These are phyloP conservation scores for Torymus tubicola DNA, from an alignment of 2,888 invertebrate genomes.

Conservation along the genomic window DNA sequence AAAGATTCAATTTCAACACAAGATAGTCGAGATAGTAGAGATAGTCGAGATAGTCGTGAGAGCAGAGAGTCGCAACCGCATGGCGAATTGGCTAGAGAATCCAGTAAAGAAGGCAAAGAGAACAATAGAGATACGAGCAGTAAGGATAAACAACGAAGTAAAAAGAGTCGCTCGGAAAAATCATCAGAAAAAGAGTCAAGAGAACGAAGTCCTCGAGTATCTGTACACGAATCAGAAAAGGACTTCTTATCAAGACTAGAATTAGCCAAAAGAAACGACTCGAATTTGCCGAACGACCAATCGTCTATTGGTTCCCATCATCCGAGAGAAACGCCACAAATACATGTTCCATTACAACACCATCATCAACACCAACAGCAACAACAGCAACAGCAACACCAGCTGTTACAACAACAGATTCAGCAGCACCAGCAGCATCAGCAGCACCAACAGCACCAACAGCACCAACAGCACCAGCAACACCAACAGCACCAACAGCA, in stretches of 20 bases:
- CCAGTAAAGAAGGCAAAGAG: constrained; percentile 70
- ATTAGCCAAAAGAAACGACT: constrained; percentile 68
- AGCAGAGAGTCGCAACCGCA: constrained; percentile 64
- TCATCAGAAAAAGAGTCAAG: constrained; percentile 67
- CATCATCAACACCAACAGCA: constrained; percentile 65
- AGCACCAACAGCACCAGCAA: constrained; percentile 62
- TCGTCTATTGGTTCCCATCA: constrained; percentile 64
- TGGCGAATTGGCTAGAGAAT: constrained; percentile 61
- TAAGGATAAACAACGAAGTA: constrained; percentile 71
- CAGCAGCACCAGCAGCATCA: constrained; percentile 51
- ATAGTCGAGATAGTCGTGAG: constrained; percentile 72
- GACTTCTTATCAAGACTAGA: constrained; percentile 72
- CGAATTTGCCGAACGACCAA: constrained; percentile 68
- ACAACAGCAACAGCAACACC: constrained; percentile 65
- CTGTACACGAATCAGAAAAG: constrained; percentile 71
- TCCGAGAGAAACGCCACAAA: constrained; percentile 61
- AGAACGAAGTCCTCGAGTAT: constrained; percentile 72
- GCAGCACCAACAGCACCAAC: constrained; percentile 62
- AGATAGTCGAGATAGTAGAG: constrained; percentile 67
- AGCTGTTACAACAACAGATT: constrained; percentile 59
- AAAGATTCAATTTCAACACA: constrained; percentile 65
- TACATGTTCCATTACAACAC: constrained; percentile 58
- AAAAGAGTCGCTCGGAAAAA: constrained; percentile 62
- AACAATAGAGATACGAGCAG: constrained; percentile 68
- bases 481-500: constrained; percentile 65